phyloP scores from a whole-genome alignment of 2,113 vertebrate genomes.

The Oryzias celebensis region DNA sequence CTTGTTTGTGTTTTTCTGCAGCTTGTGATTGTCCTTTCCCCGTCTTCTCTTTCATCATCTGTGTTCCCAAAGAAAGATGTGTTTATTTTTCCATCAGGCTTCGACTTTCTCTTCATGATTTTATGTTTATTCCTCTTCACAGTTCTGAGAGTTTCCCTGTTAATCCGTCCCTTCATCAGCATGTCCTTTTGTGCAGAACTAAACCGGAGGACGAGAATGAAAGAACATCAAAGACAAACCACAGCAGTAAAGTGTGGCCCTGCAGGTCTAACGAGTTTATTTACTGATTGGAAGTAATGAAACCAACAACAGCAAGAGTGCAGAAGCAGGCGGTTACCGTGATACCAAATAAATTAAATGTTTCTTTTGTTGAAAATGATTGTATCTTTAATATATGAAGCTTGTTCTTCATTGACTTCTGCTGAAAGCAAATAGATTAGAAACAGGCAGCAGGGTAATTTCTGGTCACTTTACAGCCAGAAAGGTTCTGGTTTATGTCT shows the following conservation, averaged over 20 bases:
- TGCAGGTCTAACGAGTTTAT: background rate
- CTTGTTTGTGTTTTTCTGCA: conserved; percentile 30
- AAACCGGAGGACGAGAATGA: conserved; percentile 17
- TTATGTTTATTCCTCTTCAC: conserved; percentile 4
- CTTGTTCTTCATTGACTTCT: too few relatives aligned
- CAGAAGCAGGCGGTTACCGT: too few relatives aligned
- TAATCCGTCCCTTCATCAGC: background rate
- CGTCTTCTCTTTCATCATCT: conserved; percentile 25
- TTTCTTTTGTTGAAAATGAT: too few relatives aligned
- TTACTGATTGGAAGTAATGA: background rate
- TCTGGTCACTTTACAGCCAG: too few relatives aligned
- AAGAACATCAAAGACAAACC: conserved; percentile 47
- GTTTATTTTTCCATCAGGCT: conserved; percentile 10
- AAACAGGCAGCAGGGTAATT: too few relatives aligned
- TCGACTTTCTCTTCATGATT: conserved; percentile 3
- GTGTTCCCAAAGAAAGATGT: background rate
- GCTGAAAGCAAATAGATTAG: too few relatives aligned
- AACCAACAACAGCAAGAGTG: background rate
- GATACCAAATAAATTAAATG: too few relatives aligned
- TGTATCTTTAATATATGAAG: too few relatives aligned
- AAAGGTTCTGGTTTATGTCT: too few relatives aligned
- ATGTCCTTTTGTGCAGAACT: background rate
- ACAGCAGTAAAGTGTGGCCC: conserved; percentile 6
- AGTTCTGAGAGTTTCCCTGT: conserved; percentile 9
- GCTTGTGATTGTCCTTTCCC: conserved; percentile 5